Evolutionary conservation across 1,140 invertebrate genomes (phyloP).

Genomic region (Akabosia matsudoensis): DNA sequence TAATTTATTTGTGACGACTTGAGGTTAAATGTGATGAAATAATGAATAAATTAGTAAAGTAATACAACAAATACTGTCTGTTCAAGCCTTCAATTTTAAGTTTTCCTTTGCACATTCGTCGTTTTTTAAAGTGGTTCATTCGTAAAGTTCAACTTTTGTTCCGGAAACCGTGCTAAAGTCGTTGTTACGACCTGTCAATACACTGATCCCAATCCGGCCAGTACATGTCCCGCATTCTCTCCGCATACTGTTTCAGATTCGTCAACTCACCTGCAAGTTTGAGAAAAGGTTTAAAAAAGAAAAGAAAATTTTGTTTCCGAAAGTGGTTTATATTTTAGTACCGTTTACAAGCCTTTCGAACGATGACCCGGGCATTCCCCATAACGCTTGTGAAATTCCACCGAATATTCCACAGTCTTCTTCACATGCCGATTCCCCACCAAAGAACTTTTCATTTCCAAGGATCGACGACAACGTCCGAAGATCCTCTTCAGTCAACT

Average conservation of each 20-base stretch:
- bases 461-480: constrained; percentile 6
- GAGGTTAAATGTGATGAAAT: no score
- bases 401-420: constrained; percentile 36
- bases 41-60: no score
- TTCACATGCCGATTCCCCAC: constrained; percentile 33
- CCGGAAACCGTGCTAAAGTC: no score
- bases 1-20: no score
- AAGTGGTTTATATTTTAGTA: constrained; percentile 25
- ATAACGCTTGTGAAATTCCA: constrained; percentile 27
- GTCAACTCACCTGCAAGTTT: constrained; percentile 19
- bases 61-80: no score
- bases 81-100: no score
- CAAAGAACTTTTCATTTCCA: constrained; percentile 36
- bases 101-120: no score
- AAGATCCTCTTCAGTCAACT: neutral
- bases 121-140: no score
- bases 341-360: constrained; percentile 45
- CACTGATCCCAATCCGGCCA: constrained; percentile 33
- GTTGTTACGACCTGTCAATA: neutral
- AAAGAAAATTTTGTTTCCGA: no score
- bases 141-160: no score
- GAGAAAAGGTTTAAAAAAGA: no score
- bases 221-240: constrained; percentile 31
- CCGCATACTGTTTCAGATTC: constrained; percentile 33
- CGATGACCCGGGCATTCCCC: constrained; percentile 35